Percentiles rank a stretch among this genome's conserved stretches.
Conservation (phyloP, 2,113 vertebrate species). For the Myanophis thanlyinensis region DNA sequence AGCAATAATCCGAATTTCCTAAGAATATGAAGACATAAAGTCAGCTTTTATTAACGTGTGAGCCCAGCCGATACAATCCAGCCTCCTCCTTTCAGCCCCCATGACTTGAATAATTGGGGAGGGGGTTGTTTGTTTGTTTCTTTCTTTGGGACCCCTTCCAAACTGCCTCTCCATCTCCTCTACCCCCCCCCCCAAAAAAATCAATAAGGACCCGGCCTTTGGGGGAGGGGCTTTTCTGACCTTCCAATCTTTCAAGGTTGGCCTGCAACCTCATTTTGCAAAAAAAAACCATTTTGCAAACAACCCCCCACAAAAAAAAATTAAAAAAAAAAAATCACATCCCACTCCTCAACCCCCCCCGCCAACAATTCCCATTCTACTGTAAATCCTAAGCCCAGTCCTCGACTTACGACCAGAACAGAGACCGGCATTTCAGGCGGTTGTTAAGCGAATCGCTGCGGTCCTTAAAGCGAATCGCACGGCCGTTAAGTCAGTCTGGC, state of each 20-base stretch:
- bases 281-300: too few relatives aligned
- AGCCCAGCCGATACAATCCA: not conserved
- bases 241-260: not conserved
- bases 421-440: not conserved
- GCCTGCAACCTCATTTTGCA: too few relatives aligned
- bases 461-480: not conserved
- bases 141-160: too few relatives aligned
- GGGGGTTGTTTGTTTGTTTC: not conserved
- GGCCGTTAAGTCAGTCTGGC: not conserved
- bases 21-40: not conserved
- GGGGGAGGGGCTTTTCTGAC: not conserved
- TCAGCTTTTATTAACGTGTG: conserved; percentile 10
- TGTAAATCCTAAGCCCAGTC: not conserved
- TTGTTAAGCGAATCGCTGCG: not conserved
- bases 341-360: too few relatives aligned
- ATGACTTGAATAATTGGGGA: not conserved
- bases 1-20: not conserved
- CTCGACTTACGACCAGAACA: not conserved
- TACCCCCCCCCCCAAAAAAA: too few relatives aligned
- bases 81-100: not conserved
- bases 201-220: not conserved
- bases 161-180: not conserved
- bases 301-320: too few relatives aligned
- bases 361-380: not conserved
- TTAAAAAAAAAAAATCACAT: too few relatives aligned